Evolutionary conservation across 2,888 invertebrate species (phyloP).

Genomic region (Cremastinae sp.): DNA sequence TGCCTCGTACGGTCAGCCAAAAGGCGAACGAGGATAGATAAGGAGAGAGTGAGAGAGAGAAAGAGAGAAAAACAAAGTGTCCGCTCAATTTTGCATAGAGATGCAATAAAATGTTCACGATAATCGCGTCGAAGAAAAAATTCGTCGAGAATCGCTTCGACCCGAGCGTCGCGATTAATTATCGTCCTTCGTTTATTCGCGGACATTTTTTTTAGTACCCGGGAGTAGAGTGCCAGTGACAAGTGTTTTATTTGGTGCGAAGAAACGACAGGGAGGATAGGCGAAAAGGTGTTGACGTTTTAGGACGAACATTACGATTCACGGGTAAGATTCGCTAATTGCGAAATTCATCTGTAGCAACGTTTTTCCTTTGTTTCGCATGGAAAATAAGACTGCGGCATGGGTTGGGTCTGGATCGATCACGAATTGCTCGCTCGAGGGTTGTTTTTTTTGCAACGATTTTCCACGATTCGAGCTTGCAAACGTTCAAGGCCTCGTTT

Average conservation of each 20-base stretch:
- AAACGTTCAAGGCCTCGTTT: slow-evolving; percentile 58
- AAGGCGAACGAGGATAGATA: background rate
- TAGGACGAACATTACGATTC: background rate
- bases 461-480: slow-evolving; percentile 56
- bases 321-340: background rate
- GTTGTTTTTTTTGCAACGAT: slow-evolving; percentile 57
- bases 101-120: slow-evolving; percentile 72
- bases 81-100: slow-evolving; percentile 60
- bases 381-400: background rate
- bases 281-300: background rate
- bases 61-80: background rate
- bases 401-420: slow-evolving; percentile 62
- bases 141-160: slow-evolving; percentile 49
- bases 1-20: slow-evolving; percentile 5
- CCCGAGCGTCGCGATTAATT: slow-evolving; percentile 60
- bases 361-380: background rate
- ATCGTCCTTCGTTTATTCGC: slow-evolving; percentile 45
- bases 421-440: slow-evolving; percentile 36
- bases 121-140: slow-evolving; percentile 57
- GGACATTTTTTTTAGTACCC: slow-evolving; percentile 42
- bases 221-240: background rate
- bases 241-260: slow-evolving; percentile 13
- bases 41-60: background rate
- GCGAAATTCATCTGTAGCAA: background rate
- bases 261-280: too few species aligned